Conservation (phyloP, 2,888 invertebrate species). For the Eristalinus sepulchralis region DNA sequence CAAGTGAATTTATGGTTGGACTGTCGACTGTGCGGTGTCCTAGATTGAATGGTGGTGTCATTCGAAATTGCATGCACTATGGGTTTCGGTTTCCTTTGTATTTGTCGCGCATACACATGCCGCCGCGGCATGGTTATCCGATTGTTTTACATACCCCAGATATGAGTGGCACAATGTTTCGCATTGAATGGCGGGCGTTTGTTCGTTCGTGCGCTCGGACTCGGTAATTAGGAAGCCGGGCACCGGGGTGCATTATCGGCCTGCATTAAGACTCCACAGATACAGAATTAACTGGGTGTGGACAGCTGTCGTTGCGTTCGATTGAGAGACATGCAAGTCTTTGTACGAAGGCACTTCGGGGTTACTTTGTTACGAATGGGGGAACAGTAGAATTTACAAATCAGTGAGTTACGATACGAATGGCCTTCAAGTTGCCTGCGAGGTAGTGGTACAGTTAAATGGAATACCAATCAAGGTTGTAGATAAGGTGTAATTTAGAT, state of each 20-base stretch:
- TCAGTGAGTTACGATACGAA: slow-evolving; percentile 30
- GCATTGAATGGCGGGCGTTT: not conserved
- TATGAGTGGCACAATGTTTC: not conserved
- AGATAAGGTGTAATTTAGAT: slow-evolving; percentile 14
- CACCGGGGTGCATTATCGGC: slow-evolving; percentile 29
- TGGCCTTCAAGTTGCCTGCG: slow-evolving; percentile 57
- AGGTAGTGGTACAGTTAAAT: slow-evolving; percentile 18
- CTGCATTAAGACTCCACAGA: slow-evolving; percentile 20
- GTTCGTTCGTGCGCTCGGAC: not conserved
- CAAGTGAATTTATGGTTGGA: slow-evolving; percentile 55
- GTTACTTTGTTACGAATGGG: slow-evolving; percentile 19
- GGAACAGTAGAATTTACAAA: slow-evolving; percentile 22
- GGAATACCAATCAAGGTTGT: slow-evolving; percentile 26
- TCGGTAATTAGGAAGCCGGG: not conserved
- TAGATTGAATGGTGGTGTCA: slow-evolving; percentile 65
- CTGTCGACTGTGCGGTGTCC: slow-evolving; percentile 48
- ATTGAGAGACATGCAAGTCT: slow-evolving; percentile 16
- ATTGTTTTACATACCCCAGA: slow-evolving; percentile 40
- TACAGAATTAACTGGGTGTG: slow-evolving; percentile 41
- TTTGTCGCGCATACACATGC: not conserved
- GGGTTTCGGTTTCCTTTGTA: slow-evolving; percentile 66
- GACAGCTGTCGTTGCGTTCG: slow-evolving; percentile 10
- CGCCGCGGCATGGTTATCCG: slow-evolving; percentile 9
- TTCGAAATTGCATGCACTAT: slow-evolving; percentile 64
- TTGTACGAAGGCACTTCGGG: slow-evolving; percentile 9